Base-by-base conservation (phyloP, 2,113 vertebrate genomes). In the Sminthopsis crassicaudata region DNA sequence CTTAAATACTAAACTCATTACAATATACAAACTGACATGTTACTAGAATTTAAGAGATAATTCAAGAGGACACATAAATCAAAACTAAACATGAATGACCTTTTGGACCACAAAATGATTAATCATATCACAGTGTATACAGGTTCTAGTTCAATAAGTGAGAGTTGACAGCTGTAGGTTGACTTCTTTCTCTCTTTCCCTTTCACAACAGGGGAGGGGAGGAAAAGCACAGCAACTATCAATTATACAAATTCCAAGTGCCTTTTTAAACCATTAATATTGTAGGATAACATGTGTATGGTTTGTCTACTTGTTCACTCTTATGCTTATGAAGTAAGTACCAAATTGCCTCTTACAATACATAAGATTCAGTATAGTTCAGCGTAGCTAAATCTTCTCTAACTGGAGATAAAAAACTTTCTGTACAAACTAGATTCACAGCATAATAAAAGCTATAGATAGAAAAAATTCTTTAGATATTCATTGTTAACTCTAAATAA, bases 1-100 rank as follows among this genome's bases (percentile, higher is more conserved):
- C 96, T 96, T 91, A 96, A 97, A 98, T 97, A 95, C 96, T 97
- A 97, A 96, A 95, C 95, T 98, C 97, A 98, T 97, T 98, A 98
- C 60, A 92, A 91, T 89, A 94, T 92, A 91, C 96, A 94, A 55
- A 94, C 96, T 96, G 94, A 94, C 95, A 96, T 96, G 96, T 95
- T 95, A 94, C 95, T 97, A 96, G 96, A 94, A 96, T 97, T 93
- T 96, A 94, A 42, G 50, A 94, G 90, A 53, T 95, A 97, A 93
- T 84, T 91, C 95, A 94, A 97, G 91, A 92, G 67, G 60, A 92
- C 57, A 95, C 90, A 97, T 96, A 97, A 98, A 97, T 95, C 96
- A 94, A 93, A 95, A 96, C 96, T 97, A 95, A 97, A 76, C 94
- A 88, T 8, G 91, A 91, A 54, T 55, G 27, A 96, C 89, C 94